Base-by-base conservation (phyloP, 1,140 invertebrate species). In the Drosophila arizonae region DNA sequence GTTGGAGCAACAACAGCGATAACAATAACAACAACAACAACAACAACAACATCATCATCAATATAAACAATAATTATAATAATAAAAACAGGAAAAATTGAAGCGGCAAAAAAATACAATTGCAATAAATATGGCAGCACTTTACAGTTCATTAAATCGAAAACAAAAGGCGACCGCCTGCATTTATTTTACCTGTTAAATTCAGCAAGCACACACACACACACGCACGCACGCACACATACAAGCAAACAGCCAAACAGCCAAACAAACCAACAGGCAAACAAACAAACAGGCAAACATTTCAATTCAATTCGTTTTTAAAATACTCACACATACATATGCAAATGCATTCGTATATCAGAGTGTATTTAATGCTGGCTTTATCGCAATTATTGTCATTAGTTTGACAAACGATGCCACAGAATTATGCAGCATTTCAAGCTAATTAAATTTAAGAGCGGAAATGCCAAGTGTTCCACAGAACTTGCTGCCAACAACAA, bases 141-240 rank as follows among this genome's bases (percentile, higher is more conserved):
- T 87, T 87, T 88, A 88, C 84, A 87, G 84, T 87, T 87, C 84
- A 87, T 87, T 87, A 87, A 87, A 88, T 87, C 65, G 82, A 88
- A 82, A 87, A 87, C 82, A 87, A 87, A 86, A 87, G 82, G 82
- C 66, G 54, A 60, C 45, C 67, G 72, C 66, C 72, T 61, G 72
- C 67, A 74, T 74, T 74, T 60, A 71, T 79, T 86, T 88, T 87
- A 87, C 73, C 68, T 76, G 52, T 50, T 65, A 58, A 61, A 65
- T 55, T 62, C 68, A 51, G 45, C 64, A 41, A 36, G 62, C 56
- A 51, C 46, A 61, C 45, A 52, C 36, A 68, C 52, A 17, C 36
- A 28, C 11, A 43, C 30, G n/a, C 21, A 46, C 52, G 28, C 28
- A 55, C 45, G 51, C 52, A 39, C 28, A 55, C 45, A 57, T 30